Evolutionary conservation across 2,113 vertebrate genomes (phyloP).

Genomic region (Muntiacus muntjak): DNA sequence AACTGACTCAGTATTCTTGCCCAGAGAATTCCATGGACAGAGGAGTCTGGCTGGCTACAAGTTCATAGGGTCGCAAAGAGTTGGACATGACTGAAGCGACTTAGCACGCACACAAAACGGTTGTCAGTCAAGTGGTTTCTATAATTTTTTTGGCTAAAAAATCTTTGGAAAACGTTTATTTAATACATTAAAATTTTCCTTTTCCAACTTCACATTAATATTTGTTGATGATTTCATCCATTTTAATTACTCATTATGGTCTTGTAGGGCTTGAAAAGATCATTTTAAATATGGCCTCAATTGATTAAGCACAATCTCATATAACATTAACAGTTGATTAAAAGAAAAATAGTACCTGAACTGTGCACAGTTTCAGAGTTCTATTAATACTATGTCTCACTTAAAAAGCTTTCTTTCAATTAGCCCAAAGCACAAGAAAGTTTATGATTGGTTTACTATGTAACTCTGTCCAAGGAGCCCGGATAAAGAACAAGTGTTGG

Average conservation of each 20-base stretch:
- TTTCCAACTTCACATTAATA: background rate
- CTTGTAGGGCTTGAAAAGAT: background rate
- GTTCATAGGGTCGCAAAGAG: background rate
- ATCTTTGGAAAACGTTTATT: background rate
- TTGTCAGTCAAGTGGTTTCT: background rate
- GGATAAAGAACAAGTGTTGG: constrained; percentile 52
- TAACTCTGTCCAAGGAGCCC: constrained; percentile 34
- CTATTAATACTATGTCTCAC: background rate
- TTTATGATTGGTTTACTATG: constrained; percentile 29
- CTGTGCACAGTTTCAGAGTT: constrained; percentile 2
- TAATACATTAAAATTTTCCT: background rate
- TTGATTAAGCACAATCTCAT: constrained; percentile 9
- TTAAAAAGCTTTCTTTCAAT: constrained; percentile 45
- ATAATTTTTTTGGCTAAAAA: background rate
- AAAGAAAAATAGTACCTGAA: background rate
- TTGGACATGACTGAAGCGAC: background rate
- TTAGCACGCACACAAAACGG: background rate
- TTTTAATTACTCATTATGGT: background rate
- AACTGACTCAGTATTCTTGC: background rate
- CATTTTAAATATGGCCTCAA: background rate
- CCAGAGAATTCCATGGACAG: background rate
- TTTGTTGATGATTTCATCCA: background rate
- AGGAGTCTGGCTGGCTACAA: background rate
- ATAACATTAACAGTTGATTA: constrained; percentile 39
- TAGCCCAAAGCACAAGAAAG: constrained; percentile 1